Evolutionary conservation across 2,113 vertebrate species (phyloP), one percentile per base, ranked within the genome.

Genomic region (Tamias sibiricus): DNA sequence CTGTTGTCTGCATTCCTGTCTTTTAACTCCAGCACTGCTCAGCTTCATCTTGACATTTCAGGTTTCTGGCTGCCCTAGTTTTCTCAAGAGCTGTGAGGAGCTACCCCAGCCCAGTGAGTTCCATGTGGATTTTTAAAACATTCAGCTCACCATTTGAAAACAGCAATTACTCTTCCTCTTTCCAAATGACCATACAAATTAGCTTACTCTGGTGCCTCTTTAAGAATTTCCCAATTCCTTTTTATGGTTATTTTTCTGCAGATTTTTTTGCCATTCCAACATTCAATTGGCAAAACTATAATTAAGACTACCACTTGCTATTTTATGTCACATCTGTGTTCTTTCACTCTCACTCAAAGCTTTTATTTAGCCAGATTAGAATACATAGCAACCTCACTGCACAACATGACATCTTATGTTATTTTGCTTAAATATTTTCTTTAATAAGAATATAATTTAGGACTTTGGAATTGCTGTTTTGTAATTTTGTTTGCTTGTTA

Each of bases 391-490:
- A 75, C 19, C 68, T 95, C 35, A 47, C 62, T 42, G 32, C 57
- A 82, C 20, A 87, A 64, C 8, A 57, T 22, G 64, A 81, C 54
- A 89, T 64, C 28, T 37, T 89, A 20, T 68, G 77, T 79, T 87
- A 89, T 26, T 79, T 85, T 68, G 81, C 68, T 96, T 97, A 96
- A 92, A 89, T 90, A 64, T 94, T 95, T 96, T 96, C 71, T 84
- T 92, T 88, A 69, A 35, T 59, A 84, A 74, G 76, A 89, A 81
- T 82, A 88, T 82, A 76, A 97, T 81, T 95, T 94, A 95, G 64
- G 96, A 95, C 89, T 92, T 95, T 94, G 92, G 91, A 96, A 92
- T 85, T 96, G 77, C 88, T 90, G 79, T 83, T 94, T 95, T 68
- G 54, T 32, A 71, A 35, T 76, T 90, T 75, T 87, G 32, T 71